Percentiles rank a stretch among this genome's conserved stretches.
Conservation (phyloP, 2,113 vertebrate species). For the Balaenoptera acutorostrata region DNA sequence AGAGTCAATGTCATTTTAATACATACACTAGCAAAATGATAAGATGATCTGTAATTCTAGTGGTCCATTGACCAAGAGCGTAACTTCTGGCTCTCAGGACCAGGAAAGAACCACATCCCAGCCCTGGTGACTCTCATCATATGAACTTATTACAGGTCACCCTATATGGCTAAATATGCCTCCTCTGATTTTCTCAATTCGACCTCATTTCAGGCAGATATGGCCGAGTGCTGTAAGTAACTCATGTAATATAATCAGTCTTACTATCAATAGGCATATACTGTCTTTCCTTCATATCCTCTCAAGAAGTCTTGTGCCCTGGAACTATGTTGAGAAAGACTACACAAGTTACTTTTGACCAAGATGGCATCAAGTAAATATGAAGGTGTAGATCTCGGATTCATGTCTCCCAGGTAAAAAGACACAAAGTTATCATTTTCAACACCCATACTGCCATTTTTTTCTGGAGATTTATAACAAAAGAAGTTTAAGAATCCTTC, state of each 20-base stretch:
- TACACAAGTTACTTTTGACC: background rate
- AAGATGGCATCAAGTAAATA: background rate
- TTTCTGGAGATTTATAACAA: background rate
- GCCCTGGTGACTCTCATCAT: accelerated
- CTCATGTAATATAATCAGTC: too few species aligned
- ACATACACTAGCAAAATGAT: background rate
- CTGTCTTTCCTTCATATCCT: background rate
- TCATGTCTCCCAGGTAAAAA: background rate
- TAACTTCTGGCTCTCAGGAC: background rate
- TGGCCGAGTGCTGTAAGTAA: background rate
- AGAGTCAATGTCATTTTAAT: background rate
- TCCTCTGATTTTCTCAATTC: background rate
- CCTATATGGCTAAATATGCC: accelerated
- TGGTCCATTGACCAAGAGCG: accelerated
- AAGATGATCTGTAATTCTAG: too few species aligned
- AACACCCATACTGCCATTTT: background rate
- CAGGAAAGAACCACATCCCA: too few species aligned
- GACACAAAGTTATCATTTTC: background rate
- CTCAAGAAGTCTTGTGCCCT: too few species aligned
- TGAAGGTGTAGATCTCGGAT: too few species aligned
- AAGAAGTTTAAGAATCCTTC: background rate
- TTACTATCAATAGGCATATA: too few species aligned
- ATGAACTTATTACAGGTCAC: background rate
- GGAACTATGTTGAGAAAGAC: background rate
- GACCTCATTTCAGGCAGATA: background rate